Base-by-base conservation (phyloP, 2,113 vertebrate species). In the Butorides virescens region DNA sequence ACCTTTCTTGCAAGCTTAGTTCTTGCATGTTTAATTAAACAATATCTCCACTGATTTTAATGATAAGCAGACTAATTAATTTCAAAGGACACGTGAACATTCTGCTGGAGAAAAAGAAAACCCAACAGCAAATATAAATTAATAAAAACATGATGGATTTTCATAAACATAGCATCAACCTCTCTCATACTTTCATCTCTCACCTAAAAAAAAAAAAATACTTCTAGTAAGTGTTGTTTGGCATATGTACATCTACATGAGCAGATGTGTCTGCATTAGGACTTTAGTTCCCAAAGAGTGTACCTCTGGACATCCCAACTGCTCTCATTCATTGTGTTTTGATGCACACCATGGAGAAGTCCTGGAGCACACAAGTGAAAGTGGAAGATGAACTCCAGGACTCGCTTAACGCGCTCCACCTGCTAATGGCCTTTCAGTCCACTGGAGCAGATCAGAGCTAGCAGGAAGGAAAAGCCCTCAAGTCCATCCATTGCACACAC, bases 31-130 rank as follows among this genome's bases (percentile, higher is more conserved):
- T 86, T 36, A 83, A 34, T 62, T 44, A 59, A 63, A 65, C 59
- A 16, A 6, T 39, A 66, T 21, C n/a, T 49, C 63, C 34, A 11
- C 52, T 34, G n/a, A 50, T 76, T 86, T 90, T 58, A 70, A 53
- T 50, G 53, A 78, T 0, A 2, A 93, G 44, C 29, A 63, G 56
- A 17, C 10, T 49, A 55, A 79, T 53, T 88, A 22, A 92, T 81
- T 91, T 94, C 92, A 86, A 86, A 82, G 19, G 27, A 82, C 20
- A 53, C 2, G 3, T 71, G 47, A 95, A 75, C 82, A 75, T 52
- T 81, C 74, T 47, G 37, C 65, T 52, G 6, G 16, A 80, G 34
- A 39, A 91, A 95, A 86, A 65, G 18, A 67, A 92, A 89, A 36
- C 6, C 15, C 21, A 73, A 42, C 15, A 56, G 46, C 34, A 90